phyloP scores from a whole-genome alignment of 2,888 invertebrate species.

The Nebria salina region DNA sequence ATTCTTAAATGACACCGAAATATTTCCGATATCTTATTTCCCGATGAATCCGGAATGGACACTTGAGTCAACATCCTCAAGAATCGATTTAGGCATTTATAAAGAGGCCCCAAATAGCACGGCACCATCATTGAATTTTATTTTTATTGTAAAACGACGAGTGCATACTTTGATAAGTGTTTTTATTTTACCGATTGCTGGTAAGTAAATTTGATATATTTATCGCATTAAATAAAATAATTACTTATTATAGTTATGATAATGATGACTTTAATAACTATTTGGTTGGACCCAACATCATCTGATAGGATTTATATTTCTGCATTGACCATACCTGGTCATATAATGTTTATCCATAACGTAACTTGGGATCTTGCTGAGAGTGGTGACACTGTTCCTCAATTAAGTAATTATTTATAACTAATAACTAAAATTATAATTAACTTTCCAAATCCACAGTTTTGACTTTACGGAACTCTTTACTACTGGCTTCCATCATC shows the following conservation, averaged over 20 bases:
- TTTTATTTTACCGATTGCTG: constrained; percentile 67
- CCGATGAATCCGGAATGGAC: constrained; percentile 71
- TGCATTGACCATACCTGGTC: constrained; percentile 70
- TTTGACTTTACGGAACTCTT: constrained; percentile 55
- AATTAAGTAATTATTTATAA: constrained; percentile 63
- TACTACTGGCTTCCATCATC: constrained; percentile 54
- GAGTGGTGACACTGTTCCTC: constrained; percentile 69
- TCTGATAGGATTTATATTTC: constrained; percentile 67
- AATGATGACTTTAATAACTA: constrained; percentile 67
- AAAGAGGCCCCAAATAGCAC: constrained; percentile 68
- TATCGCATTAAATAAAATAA: background rate
- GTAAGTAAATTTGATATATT: constrained; percentile 52
- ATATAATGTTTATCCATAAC: constrained; percentile 69
- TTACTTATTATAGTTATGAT: constrained; percentile 63
- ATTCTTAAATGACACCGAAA: constrained; percentile 61
- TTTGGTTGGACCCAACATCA: constrained; percentile 69
- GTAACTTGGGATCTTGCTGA: constrained; percentile 70
- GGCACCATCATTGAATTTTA: constrained; percentile 69
- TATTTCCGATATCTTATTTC: constrained; percentile 51
- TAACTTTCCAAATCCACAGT: constrained; percentile 50
- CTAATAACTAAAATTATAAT: constrained; percentile 11
- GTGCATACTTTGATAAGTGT: constrained; percentile 68
- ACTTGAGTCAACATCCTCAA: constrained; percentile 56
- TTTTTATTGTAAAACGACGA: constrained; percentile 68
- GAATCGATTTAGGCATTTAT: constrained; percentile 65